These are phyloP conservation scores for Artibeus lituratus DNA, from an alignment of 2,797 vertebrate species.

Conservation along the genomic window DNA sequence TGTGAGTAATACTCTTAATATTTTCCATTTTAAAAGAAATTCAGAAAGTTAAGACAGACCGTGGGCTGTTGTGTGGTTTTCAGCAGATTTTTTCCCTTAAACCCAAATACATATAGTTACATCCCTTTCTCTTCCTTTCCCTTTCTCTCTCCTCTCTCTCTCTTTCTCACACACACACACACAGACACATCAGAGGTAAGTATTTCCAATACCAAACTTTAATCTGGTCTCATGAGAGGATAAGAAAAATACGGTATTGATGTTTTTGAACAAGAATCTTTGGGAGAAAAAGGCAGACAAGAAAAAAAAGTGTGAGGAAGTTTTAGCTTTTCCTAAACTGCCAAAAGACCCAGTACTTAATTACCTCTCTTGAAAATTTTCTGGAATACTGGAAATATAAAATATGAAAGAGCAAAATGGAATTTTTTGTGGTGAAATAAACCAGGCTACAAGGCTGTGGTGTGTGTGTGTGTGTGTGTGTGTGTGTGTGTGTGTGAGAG, in stretches of 20 bases:
- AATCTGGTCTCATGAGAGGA: background rate
- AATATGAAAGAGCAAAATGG: background rate
- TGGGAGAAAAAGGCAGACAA: background rate
- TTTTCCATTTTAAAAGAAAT: slow-evolving; percentile 65
- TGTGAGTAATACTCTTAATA: slow-evolving; percentile 61
- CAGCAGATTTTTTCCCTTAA: background rate
- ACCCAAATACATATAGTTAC: background rate
- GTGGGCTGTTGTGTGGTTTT: slow-evolving; percentile 5
- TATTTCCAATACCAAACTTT: accelerated
- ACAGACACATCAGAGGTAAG: background rate
- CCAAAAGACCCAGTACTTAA: background rate
- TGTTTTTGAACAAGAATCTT: background rate
- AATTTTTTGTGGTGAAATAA: background rate
- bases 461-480: background rate
- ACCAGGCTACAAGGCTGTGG: background rate
- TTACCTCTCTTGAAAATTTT: background rate
- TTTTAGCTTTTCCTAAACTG: background rate
- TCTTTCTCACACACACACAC: background rate
- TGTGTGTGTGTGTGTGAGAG: background rate
- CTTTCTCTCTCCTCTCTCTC: background rate
- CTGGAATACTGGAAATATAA: background rate
- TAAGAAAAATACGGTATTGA: accelerated
- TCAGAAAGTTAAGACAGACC: slow-evolving; percentile 32
- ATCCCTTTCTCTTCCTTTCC: background rate
- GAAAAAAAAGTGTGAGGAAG: too few species aligned